A percentile compares a stretch with the other conserved stretches of the same genome.
These are phyloP conservation scores for Zingel zingel DNA, from an alignment of 2,113 vertebrate species.

Conservation along the genomic window DNA sequence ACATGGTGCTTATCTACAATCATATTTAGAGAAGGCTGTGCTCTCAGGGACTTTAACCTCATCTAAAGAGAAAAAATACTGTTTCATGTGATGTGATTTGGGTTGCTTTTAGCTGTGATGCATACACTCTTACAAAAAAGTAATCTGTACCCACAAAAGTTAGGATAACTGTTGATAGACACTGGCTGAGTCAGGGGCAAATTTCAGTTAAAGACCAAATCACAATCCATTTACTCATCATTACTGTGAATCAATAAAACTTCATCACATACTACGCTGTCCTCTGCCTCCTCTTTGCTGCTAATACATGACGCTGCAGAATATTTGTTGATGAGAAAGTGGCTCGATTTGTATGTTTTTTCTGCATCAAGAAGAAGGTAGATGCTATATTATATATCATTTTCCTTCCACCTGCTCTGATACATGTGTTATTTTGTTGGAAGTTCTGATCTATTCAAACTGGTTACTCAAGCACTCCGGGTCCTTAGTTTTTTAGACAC, in stretches of 20 bases:
- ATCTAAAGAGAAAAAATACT: slow-evolving; percentile 52
- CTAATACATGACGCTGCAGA: slow-evolving; percentile 40
- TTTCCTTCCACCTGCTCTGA: slow-evolving; percentile 38
- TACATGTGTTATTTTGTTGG: slow-evolving; percentile 5
- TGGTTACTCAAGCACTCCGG: background rate
- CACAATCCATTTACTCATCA: slow-evolving; percentile 77
- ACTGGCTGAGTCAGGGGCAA: slow-evolving; percentile 64
- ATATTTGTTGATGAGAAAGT: slow-evolving; percentile 33
- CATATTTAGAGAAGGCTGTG: slow-evolving; percentile 63
- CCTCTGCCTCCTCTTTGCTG: slow-evolving; percentile 46
- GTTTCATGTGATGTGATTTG: slow-evolving; percentile 64
- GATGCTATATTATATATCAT: background rate
- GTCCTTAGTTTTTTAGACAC: slow-evolving; percentile 3
- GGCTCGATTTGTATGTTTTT: background rate
- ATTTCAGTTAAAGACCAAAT: slow-evolving; percentile 59
- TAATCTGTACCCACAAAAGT: slow-evolving; percentile 51
- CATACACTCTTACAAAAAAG: slow-evolving; percentile 24
- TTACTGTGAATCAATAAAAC: slow-evolving; percentile 88
- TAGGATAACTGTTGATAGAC: slow-evolving; percentile 63
- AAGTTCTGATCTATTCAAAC: slow-evolving; percentile 4
- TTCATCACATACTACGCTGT: slow-evolving; percentile 72
- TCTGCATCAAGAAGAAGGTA: background rate
- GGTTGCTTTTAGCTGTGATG: slow-evolving; percentile 66
- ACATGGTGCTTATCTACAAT: slow-evolving; percentile 62
- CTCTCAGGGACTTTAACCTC: slow-evolving; percentile 81